Evolutionary conservation across 2,797 vertebrate species (phyloP).

Genomic region (Sebastes hubbsi): DNA sequence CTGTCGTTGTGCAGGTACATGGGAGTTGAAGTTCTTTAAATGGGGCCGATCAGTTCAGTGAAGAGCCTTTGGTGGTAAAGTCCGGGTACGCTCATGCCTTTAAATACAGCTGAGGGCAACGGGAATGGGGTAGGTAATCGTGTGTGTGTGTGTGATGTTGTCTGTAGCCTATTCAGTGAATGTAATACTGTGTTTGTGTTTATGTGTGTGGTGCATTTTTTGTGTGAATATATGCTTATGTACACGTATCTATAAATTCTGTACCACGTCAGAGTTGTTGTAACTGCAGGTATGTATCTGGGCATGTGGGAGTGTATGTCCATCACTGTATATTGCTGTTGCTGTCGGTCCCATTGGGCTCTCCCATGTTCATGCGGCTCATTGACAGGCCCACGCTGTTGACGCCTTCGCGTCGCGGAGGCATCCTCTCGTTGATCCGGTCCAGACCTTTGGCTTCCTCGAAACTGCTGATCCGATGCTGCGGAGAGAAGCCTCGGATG

Average conservation of each 20-base stretch:
- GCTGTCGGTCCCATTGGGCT: constrained; percentile 87
- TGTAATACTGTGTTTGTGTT: constrained; percentile 29
- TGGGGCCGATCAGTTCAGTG: constrained; percentile 48
- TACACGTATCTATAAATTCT: constrained; percentile 69
- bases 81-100: constrained; percentile 63
- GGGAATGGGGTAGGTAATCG: constrained; percentile 35
- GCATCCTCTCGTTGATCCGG: constrained; percentile 88
- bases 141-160: constrained; percentile 20
- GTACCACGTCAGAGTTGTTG: constrained; percentile 45
- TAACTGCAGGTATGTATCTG: constrained; percentile 52
- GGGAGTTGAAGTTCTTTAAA: constrained; percentile 69
- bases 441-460: constrained; percentile 88
- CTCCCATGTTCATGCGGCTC: constrained; percentile 86
- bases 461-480: constrained; percentile 87
- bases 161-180: constrained; percentile 36
- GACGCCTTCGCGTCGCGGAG: constrained; percentile 81
- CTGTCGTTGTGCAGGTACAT: constrained; percentile 51
- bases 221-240: constrained; percentile 65
- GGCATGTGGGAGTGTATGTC: constrained; percentile 24
- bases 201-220: constrained; percentile 35
- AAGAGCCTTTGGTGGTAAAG: constrained; percentile 65
- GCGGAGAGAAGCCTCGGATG: constrained; percentile 87
- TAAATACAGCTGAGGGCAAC: constrained; percentile 66
- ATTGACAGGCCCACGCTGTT: constrained; percentile 85
- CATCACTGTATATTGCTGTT: constrained; percentile 89